A percentile compares a stretch with the other conserved stretches of the same genome.
These are phyloP conservation scores for Drosophila kuntzei DNA, from an alignment of 2,888 invertebrate genomes.

Conservation along the genomic window DNA sequence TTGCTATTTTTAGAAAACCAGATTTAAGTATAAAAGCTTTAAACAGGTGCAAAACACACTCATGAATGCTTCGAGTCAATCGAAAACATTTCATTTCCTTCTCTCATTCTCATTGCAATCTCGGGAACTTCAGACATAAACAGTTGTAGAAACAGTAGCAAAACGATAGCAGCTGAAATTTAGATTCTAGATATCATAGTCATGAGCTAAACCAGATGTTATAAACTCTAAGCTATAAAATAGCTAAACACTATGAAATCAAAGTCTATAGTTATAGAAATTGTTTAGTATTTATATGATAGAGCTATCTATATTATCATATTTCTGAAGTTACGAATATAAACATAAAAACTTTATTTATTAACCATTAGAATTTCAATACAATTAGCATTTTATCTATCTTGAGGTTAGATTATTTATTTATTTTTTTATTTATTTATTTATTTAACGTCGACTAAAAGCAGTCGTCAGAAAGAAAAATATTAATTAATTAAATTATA, in stretches of 20 bases:
- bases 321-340: neutral
- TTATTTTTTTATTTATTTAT: no score
- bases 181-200: neutral
- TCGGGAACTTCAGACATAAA: constrained; percentile 5
- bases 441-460: no score
- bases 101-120: neutral
- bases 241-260: neutral
- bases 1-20: neutral
- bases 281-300: neutral
- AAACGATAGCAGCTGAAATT: constrained; percentile 9
- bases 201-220: neutral
- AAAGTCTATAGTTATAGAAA: neutral
- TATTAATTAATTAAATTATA: no score
- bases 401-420: no score
- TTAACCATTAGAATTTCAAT: no score
- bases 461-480: no score
- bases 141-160: constrained; percentile 32
- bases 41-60: constrained; percentile 32
- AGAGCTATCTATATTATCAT: neutral
- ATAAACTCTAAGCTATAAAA: neutral
- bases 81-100: neutral
- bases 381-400: no score
- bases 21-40: neutral
- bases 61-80: neutral
- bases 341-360: no score